These are phyloP conservation scores for Mycetomoellerius zeteki DNA, from an alignment of 1,140 invertebrate species.

Conservation along the genomic window DNA sequence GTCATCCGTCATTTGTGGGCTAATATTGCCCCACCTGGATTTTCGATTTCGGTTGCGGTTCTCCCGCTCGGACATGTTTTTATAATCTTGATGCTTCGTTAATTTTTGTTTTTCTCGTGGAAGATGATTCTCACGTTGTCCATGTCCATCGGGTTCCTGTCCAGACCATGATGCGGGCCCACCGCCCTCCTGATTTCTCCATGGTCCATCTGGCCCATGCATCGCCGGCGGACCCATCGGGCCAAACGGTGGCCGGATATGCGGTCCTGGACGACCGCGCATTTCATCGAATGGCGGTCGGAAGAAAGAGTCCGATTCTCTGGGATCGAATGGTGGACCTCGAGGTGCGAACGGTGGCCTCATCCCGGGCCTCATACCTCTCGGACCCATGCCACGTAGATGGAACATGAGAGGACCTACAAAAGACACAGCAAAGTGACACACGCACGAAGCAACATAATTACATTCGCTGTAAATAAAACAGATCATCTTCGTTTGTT, in stretches of 20 bases:
- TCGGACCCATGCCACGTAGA: slow-evolving; percentile 85
- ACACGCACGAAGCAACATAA: slow-evolving; percentile 31
- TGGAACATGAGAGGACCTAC: slow-evolving; percentile 87
- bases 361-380: slow-evolving; percentile 85
- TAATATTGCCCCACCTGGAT: slow-evolving; percentile 85
- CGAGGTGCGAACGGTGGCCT: slow-evolving; percentile 83
- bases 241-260: slow-evolving; percentile 81
- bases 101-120: slow-evolving; percentile 67
- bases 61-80: slow-evolving; percentile 75
- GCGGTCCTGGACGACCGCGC: slow-evolving; percentile 79
- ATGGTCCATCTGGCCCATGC: slow-evolving; percentile 72
- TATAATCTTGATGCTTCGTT: slow-evolving; percentile 66
- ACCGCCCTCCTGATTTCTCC: slow-evolving; percentile 80
- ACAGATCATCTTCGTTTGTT: background rate
- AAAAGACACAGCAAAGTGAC: slow-evolving; percentile 37
- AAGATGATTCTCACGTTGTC: slow-evolving; percentile 73
- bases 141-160: slow-evolving; percentile 68
- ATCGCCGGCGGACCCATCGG: slow-evolving; percentile 77
- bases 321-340: slow-evolving; percentile 82
- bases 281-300: slow-evolving; percentile 84
- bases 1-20: slow-evolving; percentile 79
- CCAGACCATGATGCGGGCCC: slow-evolving; percentile 75
- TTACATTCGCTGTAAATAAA: slow-evolving; percentile 4
- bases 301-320: slow-evolving; percentile 82
- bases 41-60: slow-evolving; percentile 82